phyloP scores from a whole-genome alignment of 2,888 invertebrate species.

The Caenorhabditis macrosperma region DNA sequence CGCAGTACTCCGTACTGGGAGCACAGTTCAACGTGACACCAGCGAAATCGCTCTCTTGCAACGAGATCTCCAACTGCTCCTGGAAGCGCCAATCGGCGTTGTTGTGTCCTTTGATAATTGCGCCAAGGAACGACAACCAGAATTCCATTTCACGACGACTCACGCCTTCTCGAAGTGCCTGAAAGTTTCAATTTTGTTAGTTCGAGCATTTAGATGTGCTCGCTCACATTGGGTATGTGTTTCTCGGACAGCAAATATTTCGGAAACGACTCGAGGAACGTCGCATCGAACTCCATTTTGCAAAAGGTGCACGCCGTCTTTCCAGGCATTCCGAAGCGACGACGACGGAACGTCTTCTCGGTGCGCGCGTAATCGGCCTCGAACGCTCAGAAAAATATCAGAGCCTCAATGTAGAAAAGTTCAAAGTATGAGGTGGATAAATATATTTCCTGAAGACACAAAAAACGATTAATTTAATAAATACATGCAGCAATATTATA shows the following conservation, averaged over 20 bases:
- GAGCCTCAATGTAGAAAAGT: conserved; percentile 17
- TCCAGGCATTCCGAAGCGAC: conserved; percentile 8
- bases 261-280: neutral
- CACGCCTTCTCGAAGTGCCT: neutral
- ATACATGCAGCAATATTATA: too few relatives aligned
- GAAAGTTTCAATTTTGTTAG: too few relatives aligned
- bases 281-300: conserved; percentile 11
- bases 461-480: too few relatives aligned
- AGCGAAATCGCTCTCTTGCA: conserved; percentile 30
- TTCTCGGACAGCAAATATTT: conserved; percentile 10
- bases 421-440: too few relatives aligned
- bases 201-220: too few relatives aligned
- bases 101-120: neutral
- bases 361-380: neutral
- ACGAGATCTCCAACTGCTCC: neutral
- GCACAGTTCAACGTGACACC: conserved; percentile 13
- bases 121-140: conserved; percentile 13
- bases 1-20: conserved; percentile 7
- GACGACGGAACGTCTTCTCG: neutral
- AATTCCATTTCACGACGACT: conserved; percentile 12
- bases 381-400: conserved; percentile 1
- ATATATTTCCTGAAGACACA: too few relatives aligned
- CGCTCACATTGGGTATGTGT: conserved; percentile 6
- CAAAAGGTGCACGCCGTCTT: conserved; percentile 10
- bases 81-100: neutral